These are phyloP conservation scores for Solenopsis invicta DNA, from an alignment of 1,140 invertebrate species.

Conservation along the genomic window DNA sequence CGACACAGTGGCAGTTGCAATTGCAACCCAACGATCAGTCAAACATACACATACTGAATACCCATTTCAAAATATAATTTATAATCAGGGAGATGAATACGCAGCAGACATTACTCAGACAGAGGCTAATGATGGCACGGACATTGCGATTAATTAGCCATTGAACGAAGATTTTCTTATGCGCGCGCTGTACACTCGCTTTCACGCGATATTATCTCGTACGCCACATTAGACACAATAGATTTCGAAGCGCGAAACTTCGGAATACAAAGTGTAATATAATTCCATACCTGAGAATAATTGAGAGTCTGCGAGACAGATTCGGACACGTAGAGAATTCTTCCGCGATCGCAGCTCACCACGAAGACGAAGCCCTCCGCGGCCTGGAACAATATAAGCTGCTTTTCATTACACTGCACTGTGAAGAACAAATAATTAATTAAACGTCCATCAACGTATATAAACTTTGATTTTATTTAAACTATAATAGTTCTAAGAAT, in stretches of 20 bases:
- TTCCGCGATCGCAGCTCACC: constrained; percentile 96
- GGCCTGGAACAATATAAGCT: constrained; percentile 88
- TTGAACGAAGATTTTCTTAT: neutral
- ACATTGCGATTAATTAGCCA: constrained; percentile 23
- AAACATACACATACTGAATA: neutral
- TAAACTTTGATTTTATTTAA: too few species aligned
- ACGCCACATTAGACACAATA: too few species aligned
- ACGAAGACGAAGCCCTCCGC: constrained; percentile 97
- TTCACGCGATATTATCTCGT: neutral
- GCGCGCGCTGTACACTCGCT: neutral
- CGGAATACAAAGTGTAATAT: neutral
- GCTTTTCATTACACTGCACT: constrained; percentile 66
- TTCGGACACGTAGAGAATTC: constrained; percentile 96
- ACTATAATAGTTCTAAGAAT: too few species aligned
- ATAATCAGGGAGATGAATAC: constrained; percentile 1
- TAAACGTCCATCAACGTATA: constrained; percentile 9
- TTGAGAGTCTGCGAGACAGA: constrained; percentile 95
- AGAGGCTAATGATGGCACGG: constrained; percentile 29
- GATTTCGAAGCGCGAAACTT: neutral
- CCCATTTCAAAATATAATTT: constrained; percentile 16
- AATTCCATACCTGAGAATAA: constrained; percentile 91
- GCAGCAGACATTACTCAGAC: constrained; percentile 22
- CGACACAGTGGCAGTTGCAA: neutral
- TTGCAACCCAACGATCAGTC: neutral
- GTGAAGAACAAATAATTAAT: constrained; percentile 62